Conservation (phyloP, 2,113 vertebrate species). For the Chaenogobius annularis region DNA sequence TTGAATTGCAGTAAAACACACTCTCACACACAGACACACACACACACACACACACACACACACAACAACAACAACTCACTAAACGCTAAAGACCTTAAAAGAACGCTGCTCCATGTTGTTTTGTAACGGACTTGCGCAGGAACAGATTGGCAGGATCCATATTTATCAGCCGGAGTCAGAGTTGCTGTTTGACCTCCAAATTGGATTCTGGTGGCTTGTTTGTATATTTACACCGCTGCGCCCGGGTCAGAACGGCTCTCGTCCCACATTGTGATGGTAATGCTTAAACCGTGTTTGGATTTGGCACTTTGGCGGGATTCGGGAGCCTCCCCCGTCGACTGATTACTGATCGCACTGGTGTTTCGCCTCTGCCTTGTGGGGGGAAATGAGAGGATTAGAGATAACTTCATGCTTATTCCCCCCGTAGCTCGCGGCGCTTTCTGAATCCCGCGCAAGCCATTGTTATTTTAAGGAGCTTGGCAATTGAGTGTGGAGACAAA, state of each 20-base stretch:
- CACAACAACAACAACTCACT: no score
- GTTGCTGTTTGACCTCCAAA: conserved; percentile 29
- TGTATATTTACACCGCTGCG: conserved; percentile 35
- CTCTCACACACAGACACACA: no score
- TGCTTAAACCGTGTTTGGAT: conserved; percentile 32
- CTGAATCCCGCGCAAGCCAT: conserved; percentile 70
- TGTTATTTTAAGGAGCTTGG: conserved; percentile 72
- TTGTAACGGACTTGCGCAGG: background rate
- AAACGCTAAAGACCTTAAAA: background rate
- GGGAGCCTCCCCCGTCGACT: conserved; percentile 56
- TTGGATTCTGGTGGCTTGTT: conserved; percentile 32
- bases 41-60: no score
- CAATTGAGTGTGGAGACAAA: conserved; percentile 60
- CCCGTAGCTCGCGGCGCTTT: conserved; percentile 60
- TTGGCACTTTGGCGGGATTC: conserved; percentile 38
- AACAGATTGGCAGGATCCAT: background rate
- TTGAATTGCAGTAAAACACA: no score
- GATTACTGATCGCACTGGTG: conserved; percentile 64
- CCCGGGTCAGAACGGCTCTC: conserved; percentile 41
- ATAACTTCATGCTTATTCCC: conserved; percentile 71
- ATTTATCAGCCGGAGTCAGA: background rate
- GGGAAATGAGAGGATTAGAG: conserved; percentile 79
- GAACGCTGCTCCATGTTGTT: background rate
- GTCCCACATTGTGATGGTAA: conserved; percentile 45
- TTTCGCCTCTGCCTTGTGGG: conserved; percentile 65